Evolutionary conservation across 2,113 vertebrate species (phyloP), one percentile per base, ranked within the genome.

Genomic region (Cricetomys ansorgei): DNA sequence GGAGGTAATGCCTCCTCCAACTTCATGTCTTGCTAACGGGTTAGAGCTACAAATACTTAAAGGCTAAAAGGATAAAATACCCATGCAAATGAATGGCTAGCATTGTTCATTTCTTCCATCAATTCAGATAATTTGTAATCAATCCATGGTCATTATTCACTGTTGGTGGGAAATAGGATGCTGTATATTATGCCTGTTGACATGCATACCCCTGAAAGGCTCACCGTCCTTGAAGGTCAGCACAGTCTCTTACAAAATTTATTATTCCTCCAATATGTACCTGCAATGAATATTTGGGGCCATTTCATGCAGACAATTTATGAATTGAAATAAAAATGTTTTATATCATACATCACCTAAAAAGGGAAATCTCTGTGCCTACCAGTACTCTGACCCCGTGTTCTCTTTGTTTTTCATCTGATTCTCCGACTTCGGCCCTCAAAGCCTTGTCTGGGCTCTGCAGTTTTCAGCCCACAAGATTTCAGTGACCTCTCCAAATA

Each of bases 241-340:
- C 59, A 81, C 5, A 48, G 37, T 81, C 76, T 62, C 77, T 95
- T 75, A 15, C 43, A 89, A 94, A 77, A 89, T 93, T 85, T 62
- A 37, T 89, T 89, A 69, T 93, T 95, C 9, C 48, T 93, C 92
- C 4, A 75, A 92, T 77, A 31, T 48, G 13, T 2, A 75, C 57
- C 48, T 37, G 79, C 8, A 77, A 50, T n/a, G 8, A 59, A 29
- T 94, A 93, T 93, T 92, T 93, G 0, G 6, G 76, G 45, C 86
- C 37, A 11, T 94, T 95, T 94, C n/a, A 31, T 64, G 55, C 85
- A 93, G 85, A 87, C 64, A 96, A 72, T 72, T 85, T 88, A 53
- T 94, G 62, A 96, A 79, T 83, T 80, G 81, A 91, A 92, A 87
- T 75, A 75, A 93, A 91, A 89, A 84, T n/a, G 23, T 59, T 89